These are phyloP conservation scores for Amblyraja radiata DNA, from an alignment of 2,797 vertebrate species.

Conservation along the genomic window DNA sequence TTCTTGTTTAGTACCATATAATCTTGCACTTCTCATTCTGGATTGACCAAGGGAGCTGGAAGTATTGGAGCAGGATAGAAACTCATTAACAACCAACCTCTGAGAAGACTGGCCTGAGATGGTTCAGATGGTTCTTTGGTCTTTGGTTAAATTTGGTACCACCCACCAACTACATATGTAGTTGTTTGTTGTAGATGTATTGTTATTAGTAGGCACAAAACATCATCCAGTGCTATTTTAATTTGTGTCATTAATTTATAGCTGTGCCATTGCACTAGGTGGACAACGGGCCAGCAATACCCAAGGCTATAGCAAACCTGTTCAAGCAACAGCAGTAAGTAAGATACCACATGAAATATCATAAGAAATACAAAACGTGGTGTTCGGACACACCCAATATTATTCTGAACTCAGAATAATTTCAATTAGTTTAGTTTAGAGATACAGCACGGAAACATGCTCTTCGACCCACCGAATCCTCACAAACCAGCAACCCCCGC, in stretches of 20 bases:
- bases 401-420: background rate
- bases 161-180: background rate
- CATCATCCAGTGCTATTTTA: background rate
- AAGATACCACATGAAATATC: background rate
- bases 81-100: background rate
- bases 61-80: background rate
- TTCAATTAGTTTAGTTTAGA: background rate
- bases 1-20: background rate
- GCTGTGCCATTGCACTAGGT: background rate
- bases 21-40: background rate
- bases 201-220: background rate
- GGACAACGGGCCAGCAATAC: background rate
- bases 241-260: background rate
- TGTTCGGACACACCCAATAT: background rate
- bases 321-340: background rate
- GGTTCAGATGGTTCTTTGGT: background rate
- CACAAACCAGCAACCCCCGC: too few species aligned
- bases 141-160: background rate
- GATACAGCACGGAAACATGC: too few species aligned
- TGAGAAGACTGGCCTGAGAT: background rate
- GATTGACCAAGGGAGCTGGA: background rate
- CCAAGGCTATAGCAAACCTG: background rate
- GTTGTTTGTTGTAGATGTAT: background rate
- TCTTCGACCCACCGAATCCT: too few species aligned
- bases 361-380: background rate